Percentiles rank a stretch among this genome's conserved stretches.
Evolutionary conservation across 2,888 invertebrate species (phyloP).

Genomic region (Lasioglossum calceatum): DNA sequence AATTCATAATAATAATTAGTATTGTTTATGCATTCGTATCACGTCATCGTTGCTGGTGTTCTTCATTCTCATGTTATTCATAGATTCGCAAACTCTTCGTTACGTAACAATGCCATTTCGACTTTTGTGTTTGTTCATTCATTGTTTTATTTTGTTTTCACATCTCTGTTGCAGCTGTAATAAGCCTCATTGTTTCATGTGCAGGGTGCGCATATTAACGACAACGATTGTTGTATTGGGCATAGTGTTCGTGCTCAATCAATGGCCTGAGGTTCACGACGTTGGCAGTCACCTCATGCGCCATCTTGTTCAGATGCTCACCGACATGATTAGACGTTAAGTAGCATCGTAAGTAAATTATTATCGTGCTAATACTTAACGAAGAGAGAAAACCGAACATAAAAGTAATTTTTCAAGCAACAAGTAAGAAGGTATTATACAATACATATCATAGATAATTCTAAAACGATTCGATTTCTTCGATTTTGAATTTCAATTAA

Average conservation of each 20-base stretch:
- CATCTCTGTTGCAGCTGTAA: slow-evolving; percentile 84
- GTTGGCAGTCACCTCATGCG: slow-evolving; percentile 92
- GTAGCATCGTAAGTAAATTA: slow-evolving; percentile 84
- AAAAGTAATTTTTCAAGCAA: slow-evolving; percentile 4
- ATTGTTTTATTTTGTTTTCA: slow-evolving; percentile 79
- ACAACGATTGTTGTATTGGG: slow-evolving; percentile 93
- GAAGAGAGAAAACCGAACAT: background rate
- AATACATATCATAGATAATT: background rate
- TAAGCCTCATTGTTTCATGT: slow-evolving; percentile 85
- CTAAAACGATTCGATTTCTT: background rate
- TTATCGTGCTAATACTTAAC: slow-evolving; percentile 19
- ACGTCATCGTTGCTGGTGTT: slow-evolving; percentile 43
- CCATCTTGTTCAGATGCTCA: slow-evolving; percentile 91
- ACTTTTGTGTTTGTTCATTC: slow-evolving; percentile 76
- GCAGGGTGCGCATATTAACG: slow-evolving; percentile 94
- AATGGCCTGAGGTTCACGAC: slow-evolving; percentile 95
- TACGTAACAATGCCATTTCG: slow-evolving; percentile 53
- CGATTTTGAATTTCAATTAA: background rate
- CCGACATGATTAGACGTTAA: slow-evolving; percentile 85
- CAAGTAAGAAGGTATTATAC: background rate
- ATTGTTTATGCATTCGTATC: background rate
- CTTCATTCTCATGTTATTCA: slow-evolving; percentile 55
- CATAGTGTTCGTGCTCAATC: slow-evolving; percentile 93
- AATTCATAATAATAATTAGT: slow-evolving; percentile 9
- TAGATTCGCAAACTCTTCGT: slow-evolving; percentile 33